phyloP scores from a whole-genome alignment of 2,888 invertebrate species.

The Drosophila rubida region DNA sequence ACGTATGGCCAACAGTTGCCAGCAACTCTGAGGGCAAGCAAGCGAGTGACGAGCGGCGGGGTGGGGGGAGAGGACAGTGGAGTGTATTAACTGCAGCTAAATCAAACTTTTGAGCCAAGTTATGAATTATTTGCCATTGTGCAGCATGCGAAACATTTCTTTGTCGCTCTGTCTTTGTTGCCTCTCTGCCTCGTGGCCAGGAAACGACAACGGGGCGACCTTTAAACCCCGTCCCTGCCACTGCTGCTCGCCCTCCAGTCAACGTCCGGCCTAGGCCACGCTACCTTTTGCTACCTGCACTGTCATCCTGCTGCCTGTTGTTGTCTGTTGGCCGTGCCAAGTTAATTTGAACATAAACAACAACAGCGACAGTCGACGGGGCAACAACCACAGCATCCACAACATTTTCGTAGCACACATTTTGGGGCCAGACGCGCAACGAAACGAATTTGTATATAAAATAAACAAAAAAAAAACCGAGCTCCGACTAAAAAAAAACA shows the following conservation, averaged over 20 bases:
- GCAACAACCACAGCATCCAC: conserved; percentile 8
- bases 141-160: conserved; percentile 74
- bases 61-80: too few relatives aligned
- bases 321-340: conserved; percentile 48
- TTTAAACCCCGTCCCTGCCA: conserved; percentile 6
- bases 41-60: too few relatives aligned
- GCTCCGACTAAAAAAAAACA: conserved; percentile 8
- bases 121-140: conserved; percentile 79
- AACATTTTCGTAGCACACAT: conserved; percentile 43
- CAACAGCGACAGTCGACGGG: conserved; percentile 23
- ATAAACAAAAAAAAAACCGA: conserved; percentile 20
- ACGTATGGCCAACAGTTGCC: conserved; percentile 63
- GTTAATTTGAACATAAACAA: conserved; percentile 68
- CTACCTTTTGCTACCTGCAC: conserved; percentile 56
- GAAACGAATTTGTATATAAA: conserved; percentile 47
- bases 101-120: conserved; percentile 77
- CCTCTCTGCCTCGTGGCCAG: conserved; percentile 23
- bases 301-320: conserved; percentile 48
- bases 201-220: conserved; percentile 38
- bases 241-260: not conserved
- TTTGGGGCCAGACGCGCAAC: conserved; percentile 20
- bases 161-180: conserved; percentile 55
- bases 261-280: not conserved
- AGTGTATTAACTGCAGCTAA: conserved; percentile 78
- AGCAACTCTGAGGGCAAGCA: too few relatives aligned